Conservation (phyloP, 2,113 vertebrate genomes). For the Pristiophorus japonicus region DNA sequence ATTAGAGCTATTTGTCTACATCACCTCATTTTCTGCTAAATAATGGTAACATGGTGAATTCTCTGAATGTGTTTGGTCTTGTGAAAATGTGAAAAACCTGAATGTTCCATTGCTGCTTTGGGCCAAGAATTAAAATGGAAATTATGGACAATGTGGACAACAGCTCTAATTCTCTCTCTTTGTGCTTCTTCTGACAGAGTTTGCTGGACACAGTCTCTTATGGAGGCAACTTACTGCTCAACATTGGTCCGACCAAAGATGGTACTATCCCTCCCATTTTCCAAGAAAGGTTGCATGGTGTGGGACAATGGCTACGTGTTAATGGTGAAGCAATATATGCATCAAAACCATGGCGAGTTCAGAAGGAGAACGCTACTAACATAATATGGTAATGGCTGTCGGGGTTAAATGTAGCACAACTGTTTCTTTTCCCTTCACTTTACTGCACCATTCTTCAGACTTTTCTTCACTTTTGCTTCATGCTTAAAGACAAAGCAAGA, state of each 20-base stretch:
- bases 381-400: conserved; percentile 65
- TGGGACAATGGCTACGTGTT: conserved; percentile 76
- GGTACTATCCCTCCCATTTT: conserved; percentile 77
- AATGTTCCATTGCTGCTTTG: neutral
- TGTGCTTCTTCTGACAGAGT: conserved; percentile 59
- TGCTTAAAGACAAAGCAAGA: neutral
- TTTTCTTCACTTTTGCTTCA: neutral
- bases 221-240: conserved; percentile 94
- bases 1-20: neutral
- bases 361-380: conserved; percentile 63
- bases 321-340: conserved; percentile 86
- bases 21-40: too few relatives aligned
- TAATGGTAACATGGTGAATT: neutral
- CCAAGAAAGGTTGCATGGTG: conserved; percentile 74
- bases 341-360: conserved; percentile 77
- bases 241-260: conserved; percentile 82
- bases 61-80: neutral
- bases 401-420: neutral
- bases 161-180: neutral
- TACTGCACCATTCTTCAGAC: neutral
- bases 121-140: neutral
- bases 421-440: neutral
- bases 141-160: neutral
- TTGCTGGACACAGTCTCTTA: conserved; percentile 73
- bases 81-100: neutral